Percentiles rank a stretch among this genome's conserved stretches.
phyloP scores from a whole-genome alignment of 1,140 invertebrate species.

The Copidosoma floridanum region DNA sequence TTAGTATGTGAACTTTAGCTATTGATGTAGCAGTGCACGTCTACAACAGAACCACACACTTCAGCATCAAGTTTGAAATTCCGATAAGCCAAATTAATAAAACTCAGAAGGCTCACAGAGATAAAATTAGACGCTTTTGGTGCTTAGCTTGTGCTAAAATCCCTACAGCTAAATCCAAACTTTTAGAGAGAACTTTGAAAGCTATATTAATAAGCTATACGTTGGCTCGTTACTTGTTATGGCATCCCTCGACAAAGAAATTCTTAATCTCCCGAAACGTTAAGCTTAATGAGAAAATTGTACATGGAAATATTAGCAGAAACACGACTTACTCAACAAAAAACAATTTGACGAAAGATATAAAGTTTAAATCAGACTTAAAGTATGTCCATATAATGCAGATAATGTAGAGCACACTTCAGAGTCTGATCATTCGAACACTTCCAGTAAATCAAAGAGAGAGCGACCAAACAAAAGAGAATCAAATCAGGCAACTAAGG shows the following conservation, averaged over 20 bases:
- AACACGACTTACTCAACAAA: too few species aligned
- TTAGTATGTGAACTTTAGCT: background rate
- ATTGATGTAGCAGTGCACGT: background rate
- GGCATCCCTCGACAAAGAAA: background rate
- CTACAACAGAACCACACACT: background rate
- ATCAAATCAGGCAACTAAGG: too few species aligned
- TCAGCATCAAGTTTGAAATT: background rate
- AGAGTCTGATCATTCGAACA: too few species aligned
- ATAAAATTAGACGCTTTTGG: background rate
- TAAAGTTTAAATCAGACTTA: too few species aligned
- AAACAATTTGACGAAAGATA: too few species aligned
- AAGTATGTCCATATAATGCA: too few species aligned
- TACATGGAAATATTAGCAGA: background rate
- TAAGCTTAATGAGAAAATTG: background rate
- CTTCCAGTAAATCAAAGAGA: too few species aligned
- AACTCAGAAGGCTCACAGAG: background rate
- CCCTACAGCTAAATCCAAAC: background rate
- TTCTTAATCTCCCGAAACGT: background rate
- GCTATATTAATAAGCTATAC: background rate
- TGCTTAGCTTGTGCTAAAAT: slow-evolving; percentile 3
- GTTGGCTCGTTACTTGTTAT: background rate
- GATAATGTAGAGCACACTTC: too few species aligned
- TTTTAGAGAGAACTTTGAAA: background rate
- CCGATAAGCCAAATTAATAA: background rate
- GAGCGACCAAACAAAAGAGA: too few species aligned